Conservation (phyloP, 2,113 vertebrate genomes). For the Fulmarus glacialis region DNA sequence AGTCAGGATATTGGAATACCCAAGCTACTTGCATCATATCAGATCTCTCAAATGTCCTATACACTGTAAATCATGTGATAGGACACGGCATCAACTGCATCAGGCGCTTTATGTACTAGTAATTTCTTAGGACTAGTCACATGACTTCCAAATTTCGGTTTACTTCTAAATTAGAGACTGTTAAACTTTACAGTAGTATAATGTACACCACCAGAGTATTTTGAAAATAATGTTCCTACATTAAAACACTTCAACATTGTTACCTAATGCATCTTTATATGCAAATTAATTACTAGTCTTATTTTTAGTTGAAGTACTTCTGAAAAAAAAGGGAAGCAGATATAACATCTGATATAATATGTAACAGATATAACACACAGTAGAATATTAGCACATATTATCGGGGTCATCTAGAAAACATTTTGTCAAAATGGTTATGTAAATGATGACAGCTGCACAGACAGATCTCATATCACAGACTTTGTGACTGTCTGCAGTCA, state of each 20-base stretch:
- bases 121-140: neutral
- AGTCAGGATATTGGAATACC: neutral
- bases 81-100: neutral
- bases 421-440: neutral
- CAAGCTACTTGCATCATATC: neutral
- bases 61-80: neutral
- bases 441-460: neutral
- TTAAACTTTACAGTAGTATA: neutral
- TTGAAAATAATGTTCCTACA: neutral
- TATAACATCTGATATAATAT: neutral
- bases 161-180: neutral
- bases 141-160: neutral
- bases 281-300: neutral
- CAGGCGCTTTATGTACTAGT: neutral
- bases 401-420: neutral
- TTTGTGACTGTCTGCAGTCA: neutral
- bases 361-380: neutral
- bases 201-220: neutral
- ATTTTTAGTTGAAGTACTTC: neutral
- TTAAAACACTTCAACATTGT: neutral
- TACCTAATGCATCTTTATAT: neutral
- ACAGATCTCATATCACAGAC: neutral
- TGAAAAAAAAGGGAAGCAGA: neutral
- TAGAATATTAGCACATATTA: neutral
- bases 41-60: neutral